Base-by-base conservation (phyloP, 2,113 vertebrate species). In the Ptilorrhoa leucosticta region DNA sequence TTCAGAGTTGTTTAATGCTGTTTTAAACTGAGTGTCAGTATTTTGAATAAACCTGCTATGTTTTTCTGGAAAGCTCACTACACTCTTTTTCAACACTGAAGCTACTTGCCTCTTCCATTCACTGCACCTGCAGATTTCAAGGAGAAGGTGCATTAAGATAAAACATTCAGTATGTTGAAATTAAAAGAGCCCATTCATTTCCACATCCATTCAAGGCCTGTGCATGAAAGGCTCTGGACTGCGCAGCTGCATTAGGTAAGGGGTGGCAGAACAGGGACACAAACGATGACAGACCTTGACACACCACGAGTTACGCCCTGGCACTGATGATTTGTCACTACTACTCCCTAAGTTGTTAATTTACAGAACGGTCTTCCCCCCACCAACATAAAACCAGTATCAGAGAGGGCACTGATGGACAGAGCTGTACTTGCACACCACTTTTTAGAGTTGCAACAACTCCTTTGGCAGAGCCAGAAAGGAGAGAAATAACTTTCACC, bases 261-360 rank as follows among this genome's bases (percentile, higher is more conserved):
- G 14, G 47, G 6, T 30, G n/a, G 11, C 42, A 47, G 13, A 89
- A 70, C 37, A 61, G 58, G 68, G 45, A 69, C 21, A 26, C 27
- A 77, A 72, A 51, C 2, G 5, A 27, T 13, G 15, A 7, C 65
- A 44, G 77, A 40, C 40, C 50, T 10, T 33, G 31, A 35, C 35
- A 20, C 39, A 13, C 22, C 9, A 2, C 0, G 2, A 28, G 14
- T 50, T 64, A 4, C 2, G 58, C 17, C 33, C 7, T 8, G 50
- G 45, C 54, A 61, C 1, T 22, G 54, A 23, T 13, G 13, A 45
- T 28, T 79, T 73, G 40, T 68, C 40, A 31, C 6, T n/a, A 19
- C 6, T 7, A 20, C 56, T 10, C 64, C 64, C 30, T 4, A 2
- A 70, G 18, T 4, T 58, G 57, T 2, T 68, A 3, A 53, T 79